Evolutionary conservation across 2,888 invertebrate species (phyloP), one percentile per base, ranked within the genome.

Genomic region (Lochmaea capreae): DNA sequence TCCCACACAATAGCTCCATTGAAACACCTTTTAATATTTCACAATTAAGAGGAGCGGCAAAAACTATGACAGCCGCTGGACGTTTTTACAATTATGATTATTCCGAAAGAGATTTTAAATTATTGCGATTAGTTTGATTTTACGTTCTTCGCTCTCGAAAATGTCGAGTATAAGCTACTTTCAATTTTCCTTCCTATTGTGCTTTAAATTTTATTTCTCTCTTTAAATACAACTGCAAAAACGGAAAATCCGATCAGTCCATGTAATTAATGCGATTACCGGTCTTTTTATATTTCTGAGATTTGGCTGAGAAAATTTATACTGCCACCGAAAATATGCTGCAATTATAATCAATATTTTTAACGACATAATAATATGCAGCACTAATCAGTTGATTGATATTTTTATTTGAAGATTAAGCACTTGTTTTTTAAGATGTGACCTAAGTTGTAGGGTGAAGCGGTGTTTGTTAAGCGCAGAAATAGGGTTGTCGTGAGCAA

Each of bases 121-220:
- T 49, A 49, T 49, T n/a, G 49, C n/a, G 49, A 49, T 49, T 14
- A 49, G 49, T 49, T 49, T 49, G n/a, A 49, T 49, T 49, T 49
- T 49, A 14, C 6, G 49, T 49, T 8, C n/a, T n/a, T 6, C 49
- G 49, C n/a, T 49, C 49, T 49, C 49, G 49, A 5, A n/a, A 58
- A 58, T 26, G 57, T 26, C 12, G 22, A 22, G 57, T 18, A 11
- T 58, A 22, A 22, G 26, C 57, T 58, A 18, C 57, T 58, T 58
- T 58, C 57, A 58, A 58, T 58, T 58, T 58, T n/a, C 18, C 26
- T 16, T 22, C 22, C 22, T 58, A 58, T 58, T 22, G 26, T 58
- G 57, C 18, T 26, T 58, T 58, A 58, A 26, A 58, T 22, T 58
- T 58, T 58, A 58, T 58, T 58, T 58, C 22, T 58, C 22, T 57